Evolutionary conservation across 2,797 vertebrate species (phyloP).

Genomic region (Leuciscus waleckii): DNA sequence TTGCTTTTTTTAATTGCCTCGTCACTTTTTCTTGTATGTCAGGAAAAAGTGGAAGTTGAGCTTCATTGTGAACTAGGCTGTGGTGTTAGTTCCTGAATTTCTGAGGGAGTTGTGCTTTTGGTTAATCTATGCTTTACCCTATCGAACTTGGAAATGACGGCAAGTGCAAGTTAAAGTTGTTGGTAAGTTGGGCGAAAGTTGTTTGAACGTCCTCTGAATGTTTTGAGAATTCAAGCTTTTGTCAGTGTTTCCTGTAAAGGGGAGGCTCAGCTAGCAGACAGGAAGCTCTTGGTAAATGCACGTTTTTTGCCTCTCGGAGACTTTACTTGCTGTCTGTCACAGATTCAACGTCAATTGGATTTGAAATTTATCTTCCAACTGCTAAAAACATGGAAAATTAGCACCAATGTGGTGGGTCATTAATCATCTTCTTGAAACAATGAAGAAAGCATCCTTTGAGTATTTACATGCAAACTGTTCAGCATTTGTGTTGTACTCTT

Average conservation of each 20-base stretch:
- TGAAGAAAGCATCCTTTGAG: neutral
- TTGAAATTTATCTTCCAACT: neutral
- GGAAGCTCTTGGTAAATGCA: slow-evolving; percentile 75
- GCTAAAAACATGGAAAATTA: neutral
- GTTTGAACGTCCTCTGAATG: slow-evolving; percentile 55
- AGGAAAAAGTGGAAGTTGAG: slow-evolving; percentile 44
- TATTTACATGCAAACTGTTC: neutral
- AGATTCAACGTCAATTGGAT: slow-evolving; percentile 42
- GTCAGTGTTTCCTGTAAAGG: slow-evolving; percentile 78
- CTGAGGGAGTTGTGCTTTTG: neutral
- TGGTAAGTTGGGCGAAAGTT: slow-evolving; percentile 63
- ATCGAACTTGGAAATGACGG: neutral
- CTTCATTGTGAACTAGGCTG: slow-evolving; percentile 6
- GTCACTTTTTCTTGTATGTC: slow-evolving; percentile 5
- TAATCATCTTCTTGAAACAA: neutral
- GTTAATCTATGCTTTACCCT: slow-evolving; percentile 3
- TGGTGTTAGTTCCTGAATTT: slow-evolving; percentile 26
- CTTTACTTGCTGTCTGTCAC: slow-evolving; percentile 61
- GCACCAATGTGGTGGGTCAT: neutral
- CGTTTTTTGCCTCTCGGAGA: slow-evolving; percentile 67
- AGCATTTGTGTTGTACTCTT: neutral
- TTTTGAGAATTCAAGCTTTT: slow-evolving; percentile 71
- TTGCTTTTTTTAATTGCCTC: slow-evolving; percentile 37
- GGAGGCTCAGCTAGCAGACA: slow-evolving; percentile 65
- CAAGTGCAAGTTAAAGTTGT: neutral